Evolutionary conservation across 2,113 vertebrate genomes (phyloP).

Genomic region (Pyxicephalus adspersus): DNA sequence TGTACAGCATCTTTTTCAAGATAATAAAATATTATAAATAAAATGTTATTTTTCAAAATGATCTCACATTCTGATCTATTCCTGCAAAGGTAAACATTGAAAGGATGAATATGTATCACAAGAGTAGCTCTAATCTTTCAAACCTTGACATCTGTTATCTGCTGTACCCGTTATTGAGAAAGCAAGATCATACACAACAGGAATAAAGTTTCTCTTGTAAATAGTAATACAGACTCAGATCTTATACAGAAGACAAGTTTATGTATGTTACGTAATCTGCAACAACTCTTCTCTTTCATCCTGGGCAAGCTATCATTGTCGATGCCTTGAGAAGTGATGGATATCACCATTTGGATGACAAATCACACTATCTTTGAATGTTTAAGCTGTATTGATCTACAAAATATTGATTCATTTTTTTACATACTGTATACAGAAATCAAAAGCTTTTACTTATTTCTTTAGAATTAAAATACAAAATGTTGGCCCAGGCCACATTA

Average conservation of each 20-base stretch:
- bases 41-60: background rate
- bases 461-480: too few relatives aligned
- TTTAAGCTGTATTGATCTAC: background rate
- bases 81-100: background rate
- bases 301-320: background rate
- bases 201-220: slow-evolving; percentile 12
- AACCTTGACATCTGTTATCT: slow-evolving; percentile 28
- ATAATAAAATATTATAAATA: too few relatives aligned
- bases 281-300: background rate
- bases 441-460: too few relatives aligned
- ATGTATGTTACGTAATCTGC: slow-evolving; percentile 14
- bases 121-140: slow-evolving; percentile 20
- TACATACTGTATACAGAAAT: too few relatives aligned
- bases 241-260: background rate
- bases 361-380: background rate
- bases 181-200: background rate
- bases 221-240: background rate
- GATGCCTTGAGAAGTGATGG: background rate
- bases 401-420: too few relatives aligned
- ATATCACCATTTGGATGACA: background rate
- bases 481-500: too few relatives aligned
- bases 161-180: background rate
- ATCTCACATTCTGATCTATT: slow-evolving; percentile 22
- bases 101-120: slow-evolving; percentile 36
- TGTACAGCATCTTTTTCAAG: too few relatives aligned